Conservation (phyloP, 2,797 vertebrate species). For the Myotis daubentonii region DNA sequence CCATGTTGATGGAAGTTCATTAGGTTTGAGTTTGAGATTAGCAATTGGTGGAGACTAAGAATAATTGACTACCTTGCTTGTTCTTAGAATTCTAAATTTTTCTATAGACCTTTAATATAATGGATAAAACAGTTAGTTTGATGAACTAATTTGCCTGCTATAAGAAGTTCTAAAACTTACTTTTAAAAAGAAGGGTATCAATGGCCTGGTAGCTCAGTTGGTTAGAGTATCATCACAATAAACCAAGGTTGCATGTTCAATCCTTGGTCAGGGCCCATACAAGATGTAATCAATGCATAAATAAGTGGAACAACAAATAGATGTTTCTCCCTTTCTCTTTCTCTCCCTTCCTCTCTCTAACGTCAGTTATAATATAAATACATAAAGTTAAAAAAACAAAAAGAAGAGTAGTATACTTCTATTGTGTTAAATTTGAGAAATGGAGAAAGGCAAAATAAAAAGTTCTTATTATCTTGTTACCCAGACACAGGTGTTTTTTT, state of each 20-base stretch:
- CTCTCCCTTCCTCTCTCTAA: not conserved
- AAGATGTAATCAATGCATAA: not conserved
- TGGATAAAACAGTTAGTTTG: not conserved
- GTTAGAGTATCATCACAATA: not conserved
- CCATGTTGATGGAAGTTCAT: not conserved
- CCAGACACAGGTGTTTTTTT: not conserved
- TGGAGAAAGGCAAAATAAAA: conserved; percentile 44
- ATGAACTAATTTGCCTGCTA: not conserved
- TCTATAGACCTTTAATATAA: not conserved
- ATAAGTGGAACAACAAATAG: not conserved
- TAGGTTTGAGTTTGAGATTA: conserved; percentile 14
- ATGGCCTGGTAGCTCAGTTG: not conserved
- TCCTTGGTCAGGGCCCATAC: not conserved
- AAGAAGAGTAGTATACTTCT: not conserved
- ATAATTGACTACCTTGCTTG: not conserved
- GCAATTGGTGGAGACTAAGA: not conserved
- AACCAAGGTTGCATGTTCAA: not conserved
- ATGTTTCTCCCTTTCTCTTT: not conserved
- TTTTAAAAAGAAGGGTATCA: not conserved
- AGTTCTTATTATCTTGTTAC: not conserved
- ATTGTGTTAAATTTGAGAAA: not conserved
- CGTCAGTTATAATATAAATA: not conserved
- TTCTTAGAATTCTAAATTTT: not conserved
- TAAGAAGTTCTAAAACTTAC: not conserved
- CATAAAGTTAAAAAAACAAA: not conserved